These are phyloP conservation scores for Epicampocera succincta DNA, from an alignment of 2,888 invertebrate genomes.

Conservation along the genomic window DNA sequence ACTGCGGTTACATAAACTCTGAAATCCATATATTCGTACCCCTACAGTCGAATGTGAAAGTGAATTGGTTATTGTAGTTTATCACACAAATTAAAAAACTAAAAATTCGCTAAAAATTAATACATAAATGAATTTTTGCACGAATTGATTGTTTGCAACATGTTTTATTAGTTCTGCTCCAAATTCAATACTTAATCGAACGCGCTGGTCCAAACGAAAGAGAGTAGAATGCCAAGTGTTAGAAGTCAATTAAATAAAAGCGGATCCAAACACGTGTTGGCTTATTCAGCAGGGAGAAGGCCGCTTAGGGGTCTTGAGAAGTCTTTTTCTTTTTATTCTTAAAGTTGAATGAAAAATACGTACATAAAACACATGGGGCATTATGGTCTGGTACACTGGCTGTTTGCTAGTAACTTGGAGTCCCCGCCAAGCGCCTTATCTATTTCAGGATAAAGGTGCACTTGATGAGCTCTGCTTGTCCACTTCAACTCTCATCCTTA, in stretches of 20 bases:
- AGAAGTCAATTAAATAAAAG: neutral
- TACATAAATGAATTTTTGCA: conserved; percentile 63
- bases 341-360: too few species aligned
- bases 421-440: too few species aligned
- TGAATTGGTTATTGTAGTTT: conserved; percentile 19
- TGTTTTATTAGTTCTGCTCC: conserved; percentile 64
- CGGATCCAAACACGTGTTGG: neutral
- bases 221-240: conserved; percentile 25
- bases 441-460: too few species aligned
- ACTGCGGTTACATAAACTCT: conserved; percentile 41
- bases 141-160: conserved; percentile 60
- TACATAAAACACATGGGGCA: too few species aligned
- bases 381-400: too few species aligned
- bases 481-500: too few species aligned
- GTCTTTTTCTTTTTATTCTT: too few species aligned
- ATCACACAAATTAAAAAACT: neutral
- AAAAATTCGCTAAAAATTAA: conserved; percentile 31
- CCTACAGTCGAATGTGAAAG: conserved; percentile 59
- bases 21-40: conserved; percentile 15
- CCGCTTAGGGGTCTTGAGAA: too few species aligned
- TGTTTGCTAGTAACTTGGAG: too few species aligned
- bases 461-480: too few species aligned
- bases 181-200: conserved; percentile 35
- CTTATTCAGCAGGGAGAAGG: too few species aligned
- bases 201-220: neutral